Conservation (phyloP, 2,797 vertebrate genomes). For the Gymnodraco acuticeps region DNA sequence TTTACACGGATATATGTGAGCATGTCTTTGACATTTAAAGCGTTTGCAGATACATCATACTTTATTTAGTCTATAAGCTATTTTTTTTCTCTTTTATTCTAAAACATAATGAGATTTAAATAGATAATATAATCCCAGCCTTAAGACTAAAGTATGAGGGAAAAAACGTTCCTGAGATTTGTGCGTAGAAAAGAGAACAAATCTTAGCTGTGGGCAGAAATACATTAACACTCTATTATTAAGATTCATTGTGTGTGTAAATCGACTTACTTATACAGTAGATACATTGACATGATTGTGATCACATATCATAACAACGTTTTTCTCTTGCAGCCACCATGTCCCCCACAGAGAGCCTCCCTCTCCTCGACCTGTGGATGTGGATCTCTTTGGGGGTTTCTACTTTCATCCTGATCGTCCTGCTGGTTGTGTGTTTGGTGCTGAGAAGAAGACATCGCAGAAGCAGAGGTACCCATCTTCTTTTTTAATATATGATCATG, state of each 20-base stretch:
- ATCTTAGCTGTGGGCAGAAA: too few species aligned
- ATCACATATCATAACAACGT: constrained; percentile 2
- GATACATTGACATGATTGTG: neutral
- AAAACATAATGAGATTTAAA: too few species aligned
- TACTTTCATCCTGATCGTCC: constrained; percentile 34
- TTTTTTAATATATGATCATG: too few species aligned
- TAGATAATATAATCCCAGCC: too few species aligned
- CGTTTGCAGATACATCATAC: too few species aligned
- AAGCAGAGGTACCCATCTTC: constrained; percentile 58
- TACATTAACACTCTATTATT: neutral
- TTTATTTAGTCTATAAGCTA: too few species aligned
- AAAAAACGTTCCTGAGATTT: too few species aligned
- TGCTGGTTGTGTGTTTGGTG: constrained; percentile 39
- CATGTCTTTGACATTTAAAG: too few species aligned
- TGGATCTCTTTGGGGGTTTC: constrained; percentile 41
- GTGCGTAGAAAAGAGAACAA: too few species aligned
- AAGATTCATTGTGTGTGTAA: neutral
- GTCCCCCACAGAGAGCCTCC: rapidly evolving
- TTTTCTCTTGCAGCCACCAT: constrained; percentile 38
- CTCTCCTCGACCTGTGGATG: neutral
- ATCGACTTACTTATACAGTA: neutral
- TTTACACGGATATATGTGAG: too few species aligned
- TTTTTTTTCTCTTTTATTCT: too few species aligned
- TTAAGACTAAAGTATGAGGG: too few species aligned
- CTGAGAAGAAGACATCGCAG: constrained; percentile 21